Evolutionary conservation across 2,797 vertebrate species (phyloP).

Genomic region (Pseudochaenichthys georgianus): DNA sequence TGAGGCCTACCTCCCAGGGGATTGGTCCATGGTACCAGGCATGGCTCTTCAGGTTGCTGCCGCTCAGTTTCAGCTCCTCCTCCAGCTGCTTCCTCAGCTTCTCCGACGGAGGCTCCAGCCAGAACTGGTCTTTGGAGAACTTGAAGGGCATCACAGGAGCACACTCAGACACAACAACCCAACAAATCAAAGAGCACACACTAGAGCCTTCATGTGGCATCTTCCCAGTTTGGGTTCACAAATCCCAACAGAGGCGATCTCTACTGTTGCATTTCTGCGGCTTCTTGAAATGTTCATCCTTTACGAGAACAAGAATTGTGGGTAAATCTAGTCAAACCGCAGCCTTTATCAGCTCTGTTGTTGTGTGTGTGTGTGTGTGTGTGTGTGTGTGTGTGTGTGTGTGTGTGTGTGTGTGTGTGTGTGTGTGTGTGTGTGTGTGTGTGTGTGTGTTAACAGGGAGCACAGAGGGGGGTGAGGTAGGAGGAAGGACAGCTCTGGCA

Average conservation of each 20-base stretch:
- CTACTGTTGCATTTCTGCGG: neutral
- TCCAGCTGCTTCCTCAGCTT: conserved; percentile 92
- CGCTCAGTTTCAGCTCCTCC: conserved; percentile 92
- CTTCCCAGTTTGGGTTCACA: neutral
- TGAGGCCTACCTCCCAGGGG: conserved; percentile 88
- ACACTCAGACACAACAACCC: neutral
- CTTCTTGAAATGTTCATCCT: neutral
- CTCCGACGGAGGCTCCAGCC: conserved; percentile 88
- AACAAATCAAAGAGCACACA: neutral
- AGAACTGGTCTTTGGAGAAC: conserved; percentile 95
- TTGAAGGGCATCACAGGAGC: conserved; percentile 69
- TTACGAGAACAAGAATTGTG: conserved; percentile 14
- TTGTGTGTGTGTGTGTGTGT: neutral
- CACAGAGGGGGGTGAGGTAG: neutral
- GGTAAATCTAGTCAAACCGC: conserved; percentile 18
- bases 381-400: no score
- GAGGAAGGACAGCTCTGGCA: conserved; percentile 41
- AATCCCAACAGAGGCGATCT: neutral
- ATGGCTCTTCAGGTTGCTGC: conserved; percentile 90
- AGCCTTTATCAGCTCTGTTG: conserved; percentile 20
- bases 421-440: neutral
- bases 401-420: no score
- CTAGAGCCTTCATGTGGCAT: neutral
- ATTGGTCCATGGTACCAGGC: conserved; percentile 95
- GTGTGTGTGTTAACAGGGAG: conserved; percentile 1